Evolutionary conservation across 2,888 invertebrate species (phyloP).

Genomic region (Sussaba pulchella): DNA sequence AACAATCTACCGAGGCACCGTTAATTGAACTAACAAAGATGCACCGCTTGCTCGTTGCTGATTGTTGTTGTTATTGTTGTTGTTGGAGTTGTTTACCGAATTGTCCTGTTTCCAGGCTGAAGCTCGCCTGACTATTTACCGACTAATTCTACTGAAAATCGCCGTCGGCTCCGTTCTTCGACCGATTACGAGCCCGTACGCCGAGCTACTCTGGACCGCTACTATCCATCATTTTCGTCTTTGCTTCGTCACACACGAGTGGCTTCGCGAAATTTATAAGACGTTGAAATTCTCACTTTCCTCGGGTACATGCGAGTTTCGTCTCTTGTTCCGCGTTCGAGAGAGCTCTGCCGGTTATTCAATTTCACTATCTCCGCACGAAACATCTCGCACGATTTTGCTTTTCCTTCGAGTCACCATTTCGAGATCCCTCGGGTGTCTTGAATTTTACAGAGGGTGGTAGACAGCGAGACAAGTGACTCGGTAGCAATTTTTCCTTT

Average conservation of each 20-base stretch:
- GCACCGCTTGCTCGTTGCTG: neutral
- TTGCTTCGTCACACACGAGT: neutral
- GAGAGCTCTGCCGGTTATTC: slow-evolving; percentile 44
- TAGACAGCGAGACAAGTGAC: slow-evolving; percentile 17
- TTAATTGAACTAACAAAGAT: slow-evolving; percentile 16
- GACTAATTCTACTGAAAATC: neutral
- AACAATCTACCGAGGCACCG: neutral
- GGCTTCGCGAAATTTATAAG: slow-evolving; percentile 9
- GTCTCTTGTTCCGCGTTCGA: slow-evolving; percentile 17
- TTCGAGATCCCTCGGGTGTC: slow-evolving; percentile 46
- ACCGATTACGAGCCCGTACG: neutral
- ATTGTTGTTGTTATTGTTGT: slow-evolving; percentile 6
- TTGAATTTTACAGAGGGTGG: slow-evolving; percentile 49
- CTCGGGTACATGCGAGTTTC: slow-evolving; percentile 29
- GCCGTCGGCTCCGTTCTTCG: neutral
- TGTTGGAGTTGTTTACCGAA: too few species aligned
- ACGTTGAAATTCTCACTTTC: slow-evolving; percentile 32
- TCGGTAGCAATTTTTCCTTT: neutral
- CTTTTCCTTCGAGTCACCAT: slow-evolving; percentile 47
- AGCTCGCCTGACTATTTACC: neutral
- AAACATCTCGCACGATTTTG: slow-evolving; percentile 46
- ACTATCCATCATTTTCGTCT: neutral
- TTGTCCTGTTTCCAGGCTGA: neutral
- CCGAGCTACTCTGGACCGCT: neutral
- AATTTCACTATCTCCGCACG: slow-evolving; percentile 51